These are phyloP conservation scores for Tenthredo scrophulariae DNA, from an alignment of 2,888 invertebrate genomes.

Conservation along the genomic window DNA sequence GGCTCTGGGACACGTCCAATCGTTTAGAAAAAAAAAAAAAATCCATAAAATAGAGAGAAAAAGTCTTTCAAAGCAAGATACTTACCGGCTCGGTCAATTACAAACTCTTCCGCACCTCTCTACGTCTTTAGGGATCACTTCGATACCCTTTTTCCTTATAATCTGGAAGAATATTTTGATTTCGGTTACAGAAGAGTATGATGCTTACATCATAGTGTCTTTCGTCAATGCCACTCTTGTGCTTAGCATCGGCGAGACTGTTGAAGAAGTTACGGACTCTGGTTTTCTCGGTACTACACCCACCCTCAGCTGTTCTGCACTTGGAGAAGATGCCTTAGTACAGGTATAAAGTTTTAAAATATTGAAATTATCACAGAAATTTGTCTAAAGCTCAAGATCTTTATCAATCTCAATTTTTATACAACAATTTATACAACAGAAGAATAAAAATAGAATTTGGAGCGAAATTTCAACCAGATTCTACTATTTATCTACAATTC, in stretches of 20 bases:
- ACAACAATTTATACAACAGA: neutral
- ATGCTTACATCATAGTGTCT: constrained; percentile 99
- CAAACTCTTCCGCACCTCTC: neutral
- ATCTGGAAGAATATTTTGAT: constrained; percentile 74
- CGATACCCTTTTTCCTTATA: constrained; percentile 50
- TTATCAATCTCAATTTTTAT: neutral
- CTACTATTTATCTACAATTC: neutral
- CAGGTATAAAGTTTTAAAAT: constrained; percentile 83
- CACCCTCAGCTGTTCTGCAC: constrained; percentile 97
- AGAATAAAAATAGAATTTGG: neutral
- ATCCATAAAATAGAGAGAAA: neutral
- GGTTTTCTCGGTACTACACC: constrained; percentile 99
- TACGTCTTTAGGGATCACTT: neutral
- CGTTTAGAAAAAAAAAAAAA: constrained; percentile 20
- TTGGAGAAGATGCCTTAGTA: constrained; percentile 98
- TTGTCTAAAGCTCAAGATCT: neutral
- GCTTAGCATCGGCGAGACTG: constrained; percentile 99
- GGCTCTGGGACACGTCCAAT: constrained; percentile 60
- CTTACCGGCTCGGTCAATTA: constrained; percentile 17
- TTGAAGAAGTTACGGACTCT: constrained; percentile 99
- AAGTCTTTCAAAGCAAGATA: neutral
- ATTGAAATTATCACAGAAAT: neutral
- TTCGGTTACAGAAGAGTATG: constrained; percentile 95
- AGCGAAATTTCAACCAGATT: neutral
- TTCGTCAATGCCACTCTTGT: constrained; percentile 99